Evolutionary conservation across 1,140 invertebrate genomes (phyloP).

Genomic region (Dolichoris vasculosae): DNA sequence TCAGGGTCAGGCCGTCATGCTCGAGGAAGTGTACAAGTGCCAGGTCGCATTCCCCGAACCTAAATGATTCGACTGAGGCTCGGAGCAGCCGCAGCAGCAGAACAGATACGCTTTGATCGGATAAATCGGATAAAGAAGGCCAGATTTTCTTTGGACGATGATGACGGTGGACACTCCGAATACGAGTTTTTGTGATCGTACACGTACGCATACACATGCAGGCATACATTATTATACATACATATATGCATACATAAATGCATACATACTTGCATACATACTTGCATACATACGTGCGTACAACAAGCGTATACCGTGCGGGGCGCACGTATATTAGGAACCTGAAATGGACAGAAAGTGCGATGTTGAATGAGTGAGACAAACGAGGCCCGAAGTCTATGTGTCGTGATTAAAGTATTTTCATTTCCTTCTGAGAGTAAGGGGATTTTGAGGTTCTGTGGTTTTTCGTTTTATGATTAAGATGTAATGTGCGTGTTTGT

Average conservation of each 20-base stretch:
- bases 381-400: constrained; percentile 1
- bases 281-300: not conserved
- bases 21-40: constrained; percentile 75
- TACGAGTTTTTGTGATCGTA: constrained; percentile 26
- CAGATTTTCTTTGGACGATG: constrained; percentile 7
- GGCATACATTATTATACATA: not conserved
- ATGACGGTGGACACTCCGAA: constrained; percentile 1
- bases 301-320: too few species aligned
- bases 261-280: not conserved
- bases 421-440: constrained; percentile 21
- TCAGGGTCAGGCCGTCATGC: constrained; percentile 71
- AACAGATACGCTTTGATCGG: constrained; percentile 48
- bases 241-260: not conserved
- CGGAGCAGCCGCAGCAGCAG: constrained; percentile 32
- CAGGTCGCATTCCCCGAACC: constrained; percentile 75
- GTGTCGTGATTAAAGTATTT: constrained; percentile 9
- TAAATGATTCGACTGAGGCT: constrained; percentile 71
- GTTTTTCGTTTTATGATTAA: constrained; percentile 4
- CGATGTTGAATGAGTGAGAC: not conserved
- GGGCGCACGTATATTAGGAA: not conserved
- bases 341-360: constrained; percentile 10
- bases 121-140: constrained; percentile 38
- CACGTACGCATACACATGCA: not conserved
- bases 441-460: constrained; percentile 3
- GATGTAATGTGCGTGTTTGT: not conserved